Evolutionary conservation across 2,888 invertebrate species (phyloP), one percentile per base, ranked within the genome.

Genomic region (Lepidocyrtinus sp.): DNA sequence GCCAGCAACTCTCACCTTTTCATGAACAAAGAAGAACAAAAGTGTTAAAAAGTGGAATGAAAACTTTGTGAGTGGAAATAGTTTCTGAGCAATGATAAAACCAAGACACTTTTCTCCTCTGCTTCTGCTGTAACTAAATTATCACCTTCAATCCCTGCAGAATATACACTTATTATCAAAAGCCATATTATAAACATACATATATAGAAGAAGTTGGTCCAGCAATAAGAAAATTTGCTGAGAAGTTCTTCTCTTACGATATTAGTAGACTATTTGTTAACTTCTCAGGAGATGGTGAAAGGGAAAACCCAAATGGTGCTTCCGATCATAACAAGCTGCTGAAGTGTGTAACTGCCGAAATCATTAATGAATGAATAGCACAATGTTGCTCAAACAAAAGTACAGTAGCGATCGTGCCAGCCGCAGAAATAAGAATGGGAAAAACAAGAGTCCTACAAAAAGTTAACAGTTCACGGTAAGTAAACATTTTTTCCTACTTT

Each of bases 341-440:
- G 81, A 81, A 81, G 81, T 81, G 81, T 81, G 81, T 72, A 81
- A 81, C 81, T 81, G 72, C 71, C 72, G 81, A 81, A 81, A 81
- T 81, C 81, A 81, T 81, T 81, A 81, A 81, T 81, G 81, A 81
- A 81, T 80, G 80, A 80, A 80, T 73, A 80, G 80, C 65, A 80
- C 69, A 80, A 80, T 80, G 70, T 67, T 80, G 46, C 65, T 55
- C 70, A 80, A 80, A 80, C 63, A 74, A 74, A 80, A 12, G 36
- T 36, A 27, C 65, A 69, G 25, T 15, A 61, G 24, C 7, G n/a
- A n/a, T n/a, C n/a, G n/a, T 7, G 46, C 24, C 22, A 61, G 46
- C 45, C 5, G 15, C 55, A 65, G 45, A 24, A 19, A 19, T 17
- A 61, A 71, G 75, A 50, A n/a, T 21, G 22, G 59, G 59, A 67